phyloP scores from a whole-genome alignment of 2,113 vertebrate species.

The Callaeas wilsoni region DNA sequence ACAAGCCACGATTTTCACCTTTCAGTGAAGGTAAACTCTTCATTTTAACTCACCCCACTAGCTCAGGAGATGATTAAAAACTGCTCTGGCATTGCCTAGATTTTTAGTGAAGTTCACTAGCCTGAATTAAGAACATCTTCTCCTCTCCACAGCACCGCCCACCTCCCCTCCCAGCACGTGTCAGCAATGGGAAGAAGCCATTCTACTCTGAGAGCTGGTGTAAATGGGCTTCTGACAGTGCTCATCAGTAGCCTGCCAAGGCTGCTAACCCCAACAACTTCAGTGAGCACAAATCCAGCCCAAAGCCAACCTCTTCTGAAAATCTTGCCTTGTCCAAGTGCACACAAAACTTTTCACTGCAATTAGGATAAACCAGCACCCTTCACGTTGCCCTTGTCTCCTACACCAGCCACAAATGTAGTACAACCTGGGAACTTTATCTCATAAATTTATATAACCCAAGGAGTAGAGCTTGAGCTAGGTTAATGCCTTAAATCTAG shows the following conservation, averaged over 20 bases:
- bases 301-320: not conserved
- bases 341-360: fast-evolving
- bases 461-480: not conserved
- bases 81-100: not conserved
- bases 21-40: not conserved
- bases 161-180: fast-evolving
- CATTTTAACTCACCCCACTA: not conserved
- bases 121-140: not conserved
- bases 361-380: not conserved
- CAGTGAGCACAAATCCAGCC: not conserved
- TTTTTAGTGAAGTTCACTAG: not conserved
- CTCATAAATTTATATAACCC: not conserved
- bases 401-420: too few relatives aligned
- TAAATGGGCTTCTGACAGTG: not conserved
- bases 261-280: not conserved
- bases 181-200: not conserved
- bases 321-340: not conserved
- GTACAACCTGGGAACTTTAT: not conserved
- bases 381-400: not conserved
- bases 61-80: not conserved
- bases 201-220: not conserved
- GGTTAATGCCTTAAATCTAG: not conserved
- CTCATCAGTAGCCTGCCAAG: not conserved
- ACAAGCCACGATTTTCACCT: not conserved
- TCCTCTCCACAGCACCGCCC: not conserved